These are phyloP conservation scores for Pentalonia nigronervosa DNA, from an alignment of 1,140 invertebrate genomes.

Conservation along the genomic window DNA sequence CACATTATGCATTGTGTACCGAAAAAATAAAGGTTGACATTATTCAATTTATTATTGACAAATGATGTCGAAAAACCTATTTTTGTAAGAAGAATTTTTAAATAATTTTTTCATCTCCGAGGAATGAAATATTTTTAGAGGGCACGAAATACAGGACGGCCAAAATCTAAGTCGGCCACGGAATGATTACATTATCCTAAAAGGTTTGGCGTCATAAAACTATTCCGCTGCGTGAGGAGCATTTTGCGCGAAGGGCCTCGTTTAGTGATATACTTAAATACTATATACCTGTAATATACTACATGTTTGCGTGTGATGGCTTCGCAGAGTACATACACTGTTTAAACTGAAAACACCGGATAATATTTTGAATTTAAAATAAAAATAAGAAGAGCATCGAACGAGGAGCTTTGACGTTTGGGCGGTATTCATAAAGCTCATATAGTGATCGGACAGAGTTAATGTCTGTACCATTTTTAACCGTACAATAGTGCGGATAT, in stretches of 20 bases:
- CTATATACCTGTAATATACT: background rate
- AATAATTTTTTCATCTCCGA: background rate
- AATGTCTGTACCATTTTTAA: background rate
- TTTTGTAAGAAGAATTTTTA: background rate
- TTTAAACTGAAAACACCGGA: background rate
- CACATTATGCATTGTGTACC: background rate
- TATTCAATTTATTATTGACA: background rate
- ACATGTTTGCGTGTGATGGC: background rate
- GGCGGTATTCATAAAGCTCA: background rate
- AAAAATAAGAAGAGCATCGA: background rate
- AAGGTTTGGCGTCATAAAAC: background rate
- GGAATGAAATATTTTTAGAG: background rate
- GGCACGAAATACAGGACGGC: background rate
- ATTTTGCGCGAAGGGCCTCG: background rate
- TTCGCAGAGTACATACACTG: background rate
- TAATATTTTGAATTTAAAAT: constrained; percentile 13
- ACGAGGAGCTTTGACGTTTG: background rate
- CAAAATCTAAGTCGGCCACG: background rate
- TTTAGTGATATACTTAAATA: background rate
- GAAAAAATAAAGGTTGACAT: background rate
- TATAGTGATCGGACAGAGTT: background rate
- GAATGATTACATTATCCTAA: background rate
- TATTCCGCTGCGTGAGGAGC: background rate
- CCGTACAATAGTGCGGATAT: background rate
- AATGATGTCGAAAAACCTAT: background rate